phyloP scores from a whole-genome alignment of 1,140 invertebrate genomes.

The Lysiphlebus fabarum region DNA sequence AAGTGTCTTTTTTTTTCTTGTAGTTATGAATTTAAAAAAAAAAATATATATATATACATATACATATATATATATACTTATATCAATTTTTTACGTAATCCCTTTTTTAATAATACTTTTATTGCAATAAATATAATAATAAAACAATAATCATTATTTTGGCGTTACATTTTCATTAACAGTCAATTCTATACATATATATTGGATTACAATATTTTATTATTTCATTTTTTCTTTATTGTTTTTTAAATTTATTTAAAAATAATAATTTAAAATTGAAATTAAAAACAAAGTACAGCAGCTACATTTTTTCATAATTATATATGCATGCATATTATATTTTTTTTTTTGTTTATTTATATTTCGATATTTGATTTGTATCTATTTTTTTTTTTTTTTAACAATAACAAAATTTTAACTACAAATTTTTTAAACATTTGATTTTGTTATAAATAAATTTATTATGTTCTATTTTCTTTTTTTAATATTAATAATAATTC shows the following conservation, averaged over 20 bases:
- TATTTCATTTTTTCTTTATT: conserved; percentile 24
- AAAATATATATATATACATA: neutral
- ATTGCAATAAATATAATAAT: conserved; percentile 46
- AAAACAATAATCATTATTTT: conserved; percentile 37
- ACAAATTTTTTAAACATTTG: no score
- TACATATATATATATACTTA: no score
- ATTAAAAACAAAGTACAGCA: conserved; percentile 31
- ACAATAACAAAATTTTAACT: no score
- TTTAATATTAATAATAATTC: no score
- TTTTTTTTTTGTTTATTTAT: neutral
- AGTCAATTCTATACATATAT: conserved; percentile 44
- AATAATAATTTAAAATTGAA: conserved; percentile 24
- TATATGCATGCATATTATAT: no score
- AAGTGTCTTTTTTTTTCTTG: no score
- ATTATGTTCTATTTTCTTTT: no score
- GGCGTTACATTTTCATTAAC: conserved; percentile 42
- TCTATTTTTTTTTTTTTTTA: no score
- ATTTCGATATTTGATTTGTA: neutral
- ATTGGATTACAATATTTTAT: conserved; percentile 38
- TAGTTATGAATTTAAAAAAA: neutral
- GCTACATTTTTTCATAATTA: conserved; percentile 31
- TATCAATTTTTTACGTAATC: neutral
- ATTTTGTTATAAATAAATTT: no score
- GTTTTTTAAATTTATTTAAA: conserved; percentile 12
- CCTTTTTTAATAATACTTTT: conserved; percentile 37